A percentile compares a stretch with the other conserved stretches of the same genome.
Evolutionary conservation across 1,140 invertebrate genomes (phyloP).

Genomic region (Drosophila kikkawai): DNA sequence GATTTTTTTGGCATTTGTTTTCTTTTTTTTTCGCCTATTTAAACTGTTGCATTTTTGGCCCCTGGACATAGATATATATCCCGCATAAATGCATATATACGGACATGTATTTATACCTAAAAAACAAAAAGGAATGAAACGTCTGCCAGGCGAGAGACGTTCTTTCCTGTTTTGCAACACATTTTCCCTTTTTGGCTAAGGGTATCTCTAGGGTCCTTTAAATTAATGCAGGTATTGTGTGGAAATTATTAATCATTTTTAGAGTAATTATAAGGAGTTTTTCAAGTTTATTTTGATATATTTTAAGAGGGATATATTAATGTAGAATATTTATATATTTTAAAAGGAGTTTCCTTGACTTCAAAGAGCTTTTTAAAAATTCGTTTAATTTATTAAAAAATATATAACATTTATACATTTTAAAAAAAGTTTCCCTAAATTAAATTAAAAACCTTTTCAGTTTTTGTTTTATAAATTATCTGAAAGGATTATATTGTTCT

Average conservation of each 20-base stretch:
- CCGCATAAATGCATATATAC: constrained; percentile 5
- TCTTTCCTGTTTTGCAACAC: constrained; percentile 17
- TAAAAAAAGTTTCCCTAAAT: no score
- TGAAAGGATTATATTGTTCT: no score
- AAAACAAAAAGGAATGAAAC: not conserved
- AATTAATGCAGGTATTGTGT: no score
- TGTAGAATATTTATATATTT: no score
- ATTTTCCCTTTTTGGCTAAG: constrained; percentile 8
- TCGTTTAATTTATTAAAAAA: no score
- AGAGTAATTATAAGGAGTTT: not conserved
- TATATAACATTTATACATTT: no score
- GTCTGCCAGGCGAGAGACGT: constrained; percentile 26
- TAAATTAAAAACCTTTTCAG: no score
- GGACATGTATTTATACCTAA: constrained; percentile 14
- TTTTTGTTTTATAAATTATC: no score
- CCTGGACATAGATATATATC: constrained; percentile 6
- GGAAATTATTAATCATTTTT: not conserved
- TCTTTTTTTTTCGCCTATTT: constrained; percentile 55
- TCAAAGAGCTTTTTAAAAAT: no score
- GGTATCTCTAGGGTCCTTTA: not conserved
- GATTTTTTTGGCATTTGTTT: constrained; percentile 46
- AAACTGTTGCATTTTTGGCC: constrained; percentile 75
- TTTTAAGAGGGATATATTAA: no score
- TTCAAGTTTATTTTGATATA: not conserved
- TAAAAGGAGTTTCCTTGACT: no score